Percentiles rank a stretch among this genome's conserved stretches.
Evolutionary conservation across 30 jellyfish, hydroid and myxozoan species (phyloP).

Genomic region (Morbakka virulenta): DNA sequence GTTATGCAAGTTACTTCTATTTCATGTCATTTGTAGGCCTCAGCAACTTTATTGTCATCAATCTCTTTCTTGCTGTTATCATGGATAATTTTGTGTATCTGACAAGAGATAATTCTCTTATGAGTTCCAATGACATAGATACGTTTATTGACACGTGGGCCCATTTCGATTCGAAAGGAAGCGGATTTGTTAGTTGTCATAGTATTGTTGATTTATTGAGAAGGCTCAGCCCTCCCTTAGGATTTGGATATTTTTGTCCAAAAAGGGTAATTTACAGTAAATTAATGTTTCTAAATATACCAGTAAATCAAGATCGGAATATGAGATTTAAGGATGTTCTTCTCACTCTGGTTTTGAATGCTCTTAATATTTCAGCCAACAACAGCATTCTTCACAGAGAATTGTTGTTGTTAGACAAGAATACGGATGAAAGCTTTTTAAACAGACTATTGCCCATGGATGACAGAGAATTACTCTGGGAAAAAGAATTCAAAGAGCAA

Average conservation of each 20-base stretch:
- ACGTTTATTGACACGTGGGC: slow-evolving; percentile 42
- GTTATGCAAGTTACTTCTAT: slow-evolving; percentile 42
- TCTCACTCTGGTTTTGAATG: too few relatives aligned
- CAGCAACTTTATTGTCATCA: slow-evolving; percentile 67
- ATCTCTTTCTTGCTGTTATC: slow-evolving; percentile 74
- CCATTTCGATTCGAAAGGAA: slow-evolving; percentile 15
- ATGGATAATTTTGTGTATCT: slow-evolving; percentile 84
- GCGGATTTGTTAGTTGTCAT: slow-evolving; percentile 14
- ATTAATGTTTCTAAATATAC: slow-evolving; percentile 30
- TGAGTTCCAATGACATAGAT: slow-evolving; percentile 52
- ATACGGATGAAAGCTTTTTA: too few relatives aligned
- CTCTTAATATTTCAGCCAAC: too few relatives aligned
- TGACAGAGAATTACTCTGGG: too few relatives aligned
- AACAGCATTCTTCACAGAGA: too few relatives aligned
- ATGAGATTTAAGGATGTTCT: slow-evolving; percentile 49
- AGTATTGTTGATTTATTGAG: slow-evolving; percentile 30
- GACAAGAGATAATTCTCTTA: slow-evolving; percentile 56
- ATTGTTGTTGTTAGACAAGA: too few relatives aligned
- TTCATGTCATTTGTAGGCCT: slow-evolving; percentile 57
- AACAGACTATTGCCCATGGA: too few relatives aligned
- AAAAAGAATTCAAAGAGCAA: too few relatives aligned
- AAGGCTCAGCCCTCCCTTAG: slow-evolving; percentile 75
- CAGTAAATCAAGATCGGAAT: slow-evolving; percentile 24
- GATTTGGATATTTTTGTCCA: slow-evolving; percentile 76
- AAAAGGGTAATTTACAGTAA: slow-evolving; percentile 44